These are phyloP conservation scores for Drosophila bocki DNA, from an alignment of 1,140 invertebrate species.

Conservation along the genomic window DNA sequence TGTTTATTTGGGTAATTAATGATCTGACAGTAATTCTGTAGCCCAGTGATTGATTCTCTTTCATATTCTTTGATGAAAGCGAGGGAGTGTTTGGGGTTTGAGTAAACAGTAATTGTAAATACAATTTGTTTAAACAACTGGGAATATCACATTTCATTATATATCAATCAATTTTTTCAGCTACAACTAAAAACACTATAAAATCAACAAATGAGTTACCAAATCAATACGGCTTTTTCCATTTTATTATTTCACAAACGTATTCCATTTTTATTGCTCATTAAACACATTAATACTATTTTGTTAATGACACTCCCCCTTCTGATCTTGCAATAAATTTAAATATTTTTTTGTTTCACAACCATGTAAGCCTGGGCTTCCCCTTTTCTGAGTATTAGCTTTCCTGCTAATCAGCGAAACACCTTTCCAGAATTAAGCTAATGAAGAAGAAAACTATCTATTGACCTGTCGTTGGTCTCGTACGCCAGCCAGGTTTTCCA, in stretches of 20 bases:
- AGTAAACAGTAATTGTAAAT: neutral
- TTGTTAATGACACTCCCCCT: neutral
- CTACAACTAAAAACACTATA: neutral
- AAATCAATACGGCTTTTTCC: neutral
- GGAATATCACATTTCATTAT: neutral
- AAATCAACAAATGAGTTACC: neutral
- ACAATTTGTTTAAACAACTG: neutral
- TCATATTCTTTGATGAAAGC: slow-evolving; percentile 6
- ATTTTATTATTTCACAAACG: neutral
- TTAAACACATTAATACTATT: neutral
- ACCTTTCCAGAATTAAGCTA: neutral
- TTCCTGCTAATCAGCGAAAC: neutral
- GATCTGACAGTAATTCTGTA: slow-evolving; percentile 7
- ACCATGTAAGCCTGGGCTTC: neutral
- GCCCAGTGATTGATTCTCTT: slow-evolving; percentile 33
- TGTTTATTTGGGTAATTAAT: slow-evolving; percentile 38
- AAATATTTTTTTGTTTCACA: neutral
- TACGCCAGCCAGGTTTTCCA: slow-evolving; percentile 3
- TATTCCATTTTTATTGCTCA: neutral
- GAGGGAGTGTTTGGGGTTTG: neutral
- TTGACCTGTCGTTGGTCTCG: neutral
- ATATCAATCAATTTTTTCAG: neutral
- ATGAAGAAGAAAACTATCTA: slow-evolving; percentile 1
- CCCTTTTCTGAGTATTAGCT: neutral
- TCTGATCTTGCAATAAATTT: neutral